Base-by-base conservation (phyloP, 2,888 invertebrate species). In the Rhamnusium bicolor region DNA sequence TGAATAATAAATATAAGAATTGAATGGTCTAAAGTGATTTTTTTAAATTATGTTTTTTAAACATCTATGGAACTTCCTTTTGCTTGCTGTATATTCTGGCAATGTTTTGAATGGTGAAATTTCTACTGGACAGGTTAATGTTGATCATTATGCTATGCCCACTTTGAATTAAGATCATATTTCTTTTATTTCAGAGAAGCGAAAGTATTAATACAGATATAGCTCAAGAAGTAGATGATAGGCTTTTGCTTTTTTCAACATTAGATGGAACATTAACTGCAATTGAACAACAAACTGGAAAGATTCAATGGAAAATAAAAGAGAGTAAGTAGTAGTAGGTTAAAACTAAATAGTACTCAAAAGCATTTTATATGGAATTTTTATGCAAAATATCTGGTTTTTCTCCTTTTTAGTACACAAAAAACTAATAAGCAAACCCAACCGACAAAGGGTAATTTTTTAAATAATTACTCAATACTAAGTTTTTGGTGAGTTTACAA, bases 201-300 rank as follows among this genome's bases (percentile, higher is more conserved):
- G 70, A 69, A 32, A 78, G 73, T 49, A 74, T 68, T 19, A 78
- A 73, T 56, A 78, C 79, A 4, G 94, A 93, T 83, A 85, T 94
- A 81, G 93, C 93, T 54, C 90, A 92, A 75, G 92, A 92, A 81
- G 84, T 89, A 56, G 93, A 94, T 85, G 94, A 94, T 84, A 91
- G 94, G 78, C 90, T 95, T 53, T 89, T 98, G 81, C 91, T 98
- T 76, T 94, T 98, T 85, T 96, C 98, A 54, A 98, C 98, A 58
- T 91, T 99, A 81, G 97, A 97, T 86, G 99, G 99, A 79, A 94
- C 94, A 77, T 92, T 99, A 85, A 93, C 95, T 79, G 98, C 97
- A n/a, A 91, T 99, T 60, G 95, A 96, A 84, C 94, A 95, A 80
- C 89, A 92, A 79, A 93, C 95, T 68, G 98, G 98, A 72, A 91